phyloP scores from a whole-genome alignment of 2,888 invertebrate species.

The Zootermopsis nevadensis region DNA sequence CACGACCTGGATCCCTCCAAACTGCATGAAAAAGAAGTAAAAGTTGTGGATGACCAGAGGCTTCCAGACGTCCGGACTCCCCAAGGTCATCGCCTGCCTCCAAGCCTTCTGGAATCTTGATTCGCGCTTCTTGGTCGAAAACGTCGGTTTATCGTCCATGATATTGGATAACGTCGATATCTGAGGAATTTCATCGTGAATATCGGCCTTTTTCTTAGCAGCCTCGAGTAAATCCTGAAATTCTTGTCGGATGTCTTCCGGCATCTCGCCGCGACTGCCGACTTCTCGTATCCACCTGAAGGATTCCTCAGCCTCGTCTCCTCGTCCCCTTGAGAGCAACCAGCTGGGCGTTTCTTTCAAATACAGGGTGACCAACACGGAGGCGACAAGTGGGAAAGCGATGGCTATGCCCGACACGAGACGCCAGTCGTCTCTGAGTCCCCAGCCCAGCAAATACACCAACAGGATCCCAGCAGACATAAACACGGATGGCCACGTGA shows the following conservation, averaged over 20 bases:
- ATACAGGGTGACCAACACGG: constrained; percentile 59
- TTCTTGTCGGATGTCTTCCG: background rate
- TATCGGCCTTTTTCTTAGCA: background rate
- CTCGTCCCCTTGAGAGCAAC: constrained; percentile 64
- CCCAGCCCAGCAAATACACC: constrained; percentile 66
- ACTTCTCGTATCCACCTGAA: constrained; percentile 20
- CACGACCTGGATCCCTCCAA: constrained; percentile 65
- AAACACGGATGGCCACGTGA: constrained; percentile 68
- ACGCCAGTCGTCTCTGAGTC: constrained; percentile 61
- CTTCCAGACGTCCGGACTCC: constrained; percentile 11
- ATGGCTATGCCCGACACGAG: constrained; percentile 49
- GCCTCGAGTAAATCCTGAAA: background rate
- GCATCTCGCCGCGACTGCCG: background rate
- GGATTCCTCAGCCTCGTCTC: constrained; percentile 63
- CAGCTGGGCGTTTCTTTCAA: constrained; percentile 70
- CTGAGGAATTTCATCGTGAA: background rate
- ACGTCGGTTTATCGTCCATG: background rate
- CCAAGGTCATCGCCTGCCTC: background rate
- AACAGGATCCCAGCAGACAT: constrained; percentile 67
- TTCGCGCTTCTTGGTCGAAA: too few relatives aligned
- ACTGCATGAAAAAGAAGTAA: constrained; percentile 33
- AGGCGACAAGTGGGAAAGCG: constrained; percentile 29
- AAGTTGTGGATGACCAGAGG: constrained; percentile 31
- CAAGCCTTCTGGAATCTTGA: background rate
- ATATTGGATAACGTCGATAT: background rate